Base-by-base conservation (phyloP, 30 jellyfish, hydroid and myxozoan genomes). In the Euphysa ruthae region DNA sequence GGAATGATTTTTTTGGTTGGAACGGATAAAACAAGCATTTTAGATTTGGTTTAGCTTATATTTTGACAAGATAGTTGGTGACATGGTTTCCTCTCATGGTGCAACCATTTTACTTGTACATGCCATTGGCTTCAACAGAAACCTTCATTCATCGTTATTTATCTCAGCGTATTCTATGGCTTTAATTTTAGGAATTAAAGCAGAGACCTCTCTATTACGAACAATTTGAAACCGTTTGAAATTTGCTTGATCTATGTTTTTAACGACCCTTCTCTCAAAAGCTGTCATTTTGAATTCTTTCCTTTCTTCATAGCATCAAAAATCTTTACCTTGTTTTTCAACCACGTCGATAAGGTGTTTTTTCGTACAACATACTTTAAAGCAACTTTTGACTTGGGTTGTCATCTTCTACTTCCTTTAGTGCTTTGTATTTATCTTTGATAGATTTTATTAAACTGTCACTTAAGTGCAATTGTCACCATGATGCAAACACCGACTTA, bases 291-390 rank as follows among this genome's bases (percentile, higher is more conserved):
- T 35, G 78, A 8, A 56, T 66, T 38, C 4, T 66, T 66, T 66
- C 78, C 79, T 66, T 66, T 66, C 79, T 66, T 49, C 49, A 66
- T 55, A 31, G 74, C 79, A 21, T 66, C 78, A 43, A 66, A 66
- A 35, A 44, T 66, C 23, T 66, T 66, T 21, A 3, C 79, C 79
- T 43, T 66, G 44, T 66, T 66, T 62, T 35, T 62, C 43, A 62
- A 32, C 75, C 75, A 62, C 7, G 75, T 62, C 28, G 3, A 62
- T 26, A 62, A 62, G 38, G 73, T 62, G 75, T 62, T 62, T 32
- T 31, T 62, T 62, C 27, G 75, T 62, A 62, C 32, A 6, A 6
- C 22, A 3, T 62, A 4, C 73, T 56, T 27, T 56, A 27, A 22
- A 56, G 57, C 69, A 31, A 4, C 69, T 31, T 56, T 22, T 27